phyloP scores from a whole-genome alignment of 2,888 invertebrate genomes.

The Lycaena phlaeas region DNA sequence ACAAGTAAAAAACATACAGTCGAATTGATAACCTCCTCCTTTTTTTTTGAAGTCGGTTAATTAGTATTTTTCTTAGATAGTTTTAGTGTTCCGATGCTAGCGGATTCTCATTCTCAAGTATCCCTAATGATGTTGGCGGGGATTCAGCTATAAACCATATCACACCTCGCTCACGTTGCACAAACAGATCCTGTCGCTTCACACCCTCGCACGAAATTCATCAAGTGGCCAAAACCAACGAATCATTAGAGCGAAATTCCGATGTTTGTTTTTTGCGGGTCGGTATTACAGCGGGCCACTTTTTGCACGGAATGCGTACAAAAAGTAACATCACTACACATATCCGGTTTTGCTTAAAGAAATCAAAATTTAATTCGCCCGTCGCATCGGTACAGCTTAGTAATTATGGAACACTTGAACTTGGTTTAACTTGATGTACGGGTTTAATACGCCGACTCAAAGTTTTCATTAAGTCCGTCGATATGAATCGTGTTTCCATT shows the following conservation, averaged over 20 bases:
- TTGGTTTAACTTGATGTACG: constrained; percentile 1
- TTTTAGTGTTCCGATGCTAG: no score
- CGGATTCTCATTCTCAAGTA: no score
- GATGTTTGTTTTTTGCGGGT: constrained; percentile 50
- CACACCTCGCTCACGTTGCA: constrained; percentile 3
- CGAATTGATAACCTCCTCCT: no score
- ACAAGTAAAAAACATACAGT: no score
- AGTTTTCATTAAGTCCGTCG: no score
- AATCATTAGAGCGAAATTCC: constrained; percentile 62
- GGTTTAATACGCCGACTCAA: not conserved
- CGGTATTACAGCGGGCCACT: constrained; percentile 51
- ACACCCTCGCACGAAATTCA: constrained; percentile 46
- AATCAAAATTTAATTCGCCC: constrained; percentile 35
- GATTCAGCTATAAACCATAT: not conserved
- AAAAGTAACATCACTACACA: constrained; percentile 49
- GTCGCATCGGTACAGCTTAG: constrained; percentile 10
- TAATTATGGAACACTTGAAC: constrained; percentile 6
- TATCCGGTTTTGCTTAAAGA: constrained; percentile 47
- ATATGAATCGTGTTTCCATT: no score
- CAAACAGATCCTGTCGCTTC: constrained; percentile 27
- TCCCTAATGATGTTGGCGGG: no score
- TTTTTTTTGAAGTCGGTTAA: no score
- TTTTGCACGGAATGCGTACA: constrained; percentile 63
- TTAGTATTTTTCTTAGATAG: no score
- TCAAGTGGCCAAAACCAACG: constrained; percentile 53